Evolutionary conservation across 1,140 invertebrate species (phyloP).

Genomic region (Aethina tumida): DNA sequence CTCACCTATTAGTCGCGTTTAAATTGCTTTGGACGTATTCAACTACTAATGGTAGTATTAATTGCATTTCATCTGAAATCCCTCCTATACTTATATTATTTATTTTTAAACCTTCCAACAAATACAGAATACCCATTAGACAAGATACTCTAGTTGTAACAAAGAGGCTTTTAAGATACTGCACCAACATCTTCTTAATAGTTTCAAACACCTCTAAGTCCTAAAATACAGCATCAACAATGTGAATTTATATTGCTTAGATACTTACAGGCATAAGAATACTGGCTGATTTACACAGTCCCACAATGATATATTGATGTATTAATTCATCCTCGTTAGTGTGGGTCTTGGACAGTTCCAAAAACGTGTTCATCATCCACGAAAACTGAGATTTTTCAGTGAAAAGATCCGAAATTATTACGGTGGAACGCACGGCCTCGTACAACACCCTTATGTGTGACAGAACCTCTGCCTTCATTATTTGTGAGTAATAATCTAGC

Average conservation of each 20-base stretch:
- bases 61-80: slow-evolving; percentile 46
- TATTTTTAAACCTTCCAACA: slow-evolving; percentile 56
- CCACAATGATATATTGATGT: slow-evolving; percentile 57
- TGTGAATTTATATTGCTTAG: slow-evolving; percentile 1
- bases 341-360: slow-evolving; percentile 53
- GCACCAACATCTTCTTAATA: slow-evolving; percentile 53
- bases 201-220: slow-evolving; percentile 48
- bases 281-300: slow-evolving; percentile 57
- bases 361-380: slow-evolving; percentile 61
- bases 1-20: slow-evolving; percentile 42
- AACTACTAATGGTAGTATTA: slow-evolving; percentile 51
- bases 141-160: slow-evolving; percentile 55
- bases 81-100: slow-evolving; percentile 44
- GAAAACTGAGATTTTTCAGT: slow-evolving; percentile 57
- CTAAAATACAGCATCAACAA: slow-evolving; percentile 23
- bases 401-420: slow-evolving; percentile 64
- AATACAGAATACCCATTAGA: slow-evolving; percentile 65
- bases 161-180: slow-evolving; percentile 53
- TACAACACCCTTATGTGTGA: slow-evolving; percentile 41
- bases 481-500: slow-evolving; percentile 69
- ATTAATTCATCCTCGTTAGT: slow-evolving; percentile 61
- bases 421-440: slow-evolving; percentile 56
- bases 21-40: slow-evolving; percentile 62
- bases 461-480: slow-evolving; percentile 49
- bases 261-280: slow-evolving; percentile 46